Percentiles rank a stretch among this genome's conserved stretches.
Conservation (phyloP, 2,888 invertebrate species). For the Leucophenga maculata region DNA sequence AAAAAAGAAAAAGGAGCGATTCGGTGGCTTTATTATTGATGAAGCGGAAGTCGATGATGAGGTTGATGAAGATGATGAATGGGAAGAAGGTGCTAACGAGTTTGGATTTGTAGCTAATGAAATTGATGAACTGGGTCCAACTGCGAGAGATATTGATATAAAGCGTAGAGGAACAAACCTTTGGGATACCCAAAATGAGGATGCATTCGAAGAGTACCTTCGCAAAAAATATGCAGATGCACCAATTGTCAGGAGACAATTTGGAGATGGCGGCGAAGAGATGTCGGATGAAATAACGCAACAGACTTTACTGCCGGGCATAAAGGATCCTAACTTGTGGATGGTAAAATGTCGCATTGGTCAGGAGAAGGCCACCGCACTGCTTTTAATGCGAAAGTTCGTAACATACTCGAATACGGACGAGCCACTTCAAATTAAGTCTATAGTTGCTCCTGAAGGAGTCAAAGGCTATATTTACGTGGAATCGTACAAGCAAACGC, state of each 20-base stretch:
- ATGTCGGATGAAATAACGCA: slow-evolving; percentile 99
- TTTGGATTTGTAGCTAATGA: too few species aligned
- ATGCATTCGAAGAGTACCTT: slow-evolving; percentile 97
- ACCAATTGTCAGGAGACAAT: slow-evolving; percentile 86
- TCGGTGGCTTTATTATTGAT: too few species aligned
- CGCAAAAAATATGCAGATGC: slow-evolving; percentile 96
- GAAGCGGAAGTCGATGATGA: too few species aligned
- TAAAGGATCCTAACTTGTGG: slow-evolving; percentile 99
- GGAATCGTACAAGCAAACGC: slow-evolving; percentile 98
- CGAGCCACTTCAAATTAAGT: slow-evolving; percentile 94
- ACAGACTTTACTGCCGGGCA: slow-evolving; percentile 95
- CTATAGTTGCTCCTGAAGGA: slow-evolving; percentile 96
- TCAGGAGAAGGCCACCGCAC: too few species aligned
- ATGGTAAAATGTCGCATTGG: slow-evolving; percentile 98
- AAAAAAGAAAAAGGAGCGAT: too few species aligned
- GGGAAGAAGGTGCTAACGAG: too few species aligned
- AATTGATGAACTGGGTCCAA: too few species aligned
- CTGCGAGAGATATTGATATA: too few species aligned
- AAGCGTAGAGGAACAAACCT: too few species aligned
- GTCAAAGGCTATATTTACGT: slow-evolving; percentile 99
- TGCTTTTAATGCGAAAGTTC: slow-evolving; percentile 96
- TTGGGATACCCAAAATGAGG: slow-evolving; percentile 93
- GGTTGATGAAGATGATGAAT: too few species aligned
- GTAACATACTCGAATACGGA: slow-evolving; percentile 89
- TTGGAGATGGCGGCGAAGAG: slow-evolving; percentile 96